Percentiles rank a stretch among this genome's conserved stretches.
Conservation (phyloP, 2,797 vertebrate genomes). For the Sebastes umbrosus region DNA sequence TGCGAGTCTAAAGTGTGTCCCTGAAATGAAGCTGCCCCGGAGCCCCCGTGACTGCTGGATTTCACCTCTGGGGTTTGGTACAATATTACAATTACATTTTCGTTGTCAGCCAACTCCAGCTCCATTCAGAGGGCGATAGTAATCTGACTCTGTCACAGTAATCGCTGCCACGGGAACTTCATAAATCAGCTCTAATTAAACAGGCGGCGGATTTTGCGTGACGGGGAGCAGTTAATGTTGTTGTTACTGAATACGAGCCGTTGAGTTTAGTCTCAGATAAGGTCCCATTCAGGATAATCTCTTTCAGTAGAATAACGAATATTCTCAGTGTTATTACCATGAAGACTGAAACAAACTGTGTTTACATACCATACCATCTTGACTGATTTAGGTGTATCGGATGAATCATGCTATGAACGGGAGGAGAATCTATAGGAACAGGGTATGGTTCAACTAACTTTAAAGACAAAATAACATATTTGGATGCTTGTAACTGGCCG, state of each 20-base stretch:
- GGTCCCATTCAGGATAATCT: not conserved
- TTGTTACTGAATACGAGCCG: slow-evolving; percentile 19
- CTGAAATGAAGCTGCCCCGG: slow-evolving; percentile 12
- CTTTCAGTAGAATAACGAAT: not conserved
- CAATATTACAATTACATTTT: slow-evolving; percentile 62
- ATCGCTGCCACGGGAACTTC: slow-evolving; percentile 50
- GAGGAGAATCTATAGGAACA: not conserved
- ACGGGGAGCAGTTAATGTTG: slow-evolving; percentile 34
- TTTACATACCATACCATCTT: not conserved
- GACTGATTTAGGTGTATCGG: not conserved
- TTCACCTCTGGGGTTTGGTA: slow-evolving; percentile 56
- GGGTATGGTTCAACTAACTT: not conserved
- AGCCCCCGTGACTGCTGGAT: slow-evolving; percentile 28
- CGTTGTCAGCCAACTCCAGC: slow-evolving; percentile 49
- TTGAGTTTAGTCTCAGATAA: slow-evolving; percentile 17
- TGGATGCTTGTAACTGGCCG: not conserved
- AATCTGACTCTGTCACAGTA: slow-evolving; percentile 56
- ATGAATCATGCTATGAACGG: not conserved
- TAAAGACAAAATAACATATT: not conserved
- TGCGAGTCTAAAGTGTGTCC: slow-evolving; percentile 18
- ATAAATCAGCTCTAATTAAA: slow-evolving; percentile 63
- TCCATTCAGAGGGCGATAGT: slow-evolving; percentile 38
- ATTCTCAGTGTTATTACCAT: not conserved
- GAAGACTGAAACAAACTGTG: not conserved
- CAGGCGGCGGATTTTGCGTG: slow-evolving; percentile 37